Percentiles rank a stretch among this genome's conserved stretches.
These are phyloP conservation scores for Tenthredo scrophulariae DNA, from an alignment of 2,888 invertebrate genomes.

Conservation along the genomic window DNA sequence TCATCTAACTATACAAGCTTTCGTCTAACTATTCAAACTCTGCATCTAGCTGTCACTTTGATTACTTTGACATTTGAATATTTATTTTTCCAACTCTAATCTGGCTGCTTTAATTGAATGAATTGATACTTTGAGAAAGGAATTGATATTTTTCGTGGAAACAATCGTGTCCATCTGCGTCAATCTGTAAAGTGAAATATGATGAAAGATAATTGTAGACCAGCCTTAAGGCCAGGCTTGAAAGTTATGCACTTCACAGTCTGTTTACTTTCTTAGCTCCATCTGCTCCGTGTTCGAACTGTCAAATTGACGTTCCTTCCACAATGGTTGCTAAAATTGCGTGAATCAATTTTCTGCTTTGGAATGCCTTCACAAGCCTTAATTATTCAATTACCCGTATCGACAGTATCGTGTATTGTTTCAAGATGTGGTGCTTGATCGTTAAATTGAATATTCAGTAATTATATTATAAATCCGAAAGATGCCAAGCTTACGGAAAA, in stretches of 20 bases:
- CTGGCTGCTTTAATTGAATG: too few relatives aligned
- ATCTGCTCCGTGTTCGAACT: not conserved
- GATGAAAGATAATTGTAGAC: too few relatives aligned
- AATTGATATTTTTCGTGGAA: too few relatives aligned
- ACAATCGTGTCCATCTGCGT: too few relatives aligned
- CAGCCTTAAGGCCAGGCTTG: too few relatives aligned
- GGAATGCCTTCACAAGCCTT: not conserved
- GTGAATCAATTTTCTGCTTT: not conserved
- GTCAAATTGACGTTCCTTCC: constrained; percentile 25
- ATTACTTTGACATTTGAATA: too few relatives aligned
- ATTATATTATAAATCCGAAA: not conserved
- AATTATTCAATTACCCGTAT: not conserved
- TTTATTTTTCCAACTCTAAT: too few relatives aligned
- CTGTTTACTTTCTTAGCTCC: not conserved
- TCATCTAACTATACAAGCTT: too few relatives aligned
- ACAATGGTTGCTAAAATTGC: not conserved
- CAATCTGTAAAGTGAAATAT: too few relatives aligned
- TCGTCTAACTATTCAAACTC: too few relatives aligned
- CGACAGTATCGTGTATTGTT: not conserved
- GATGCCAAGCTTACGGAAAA: constrained; percentile 87
- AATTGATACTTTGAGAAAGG: too few relatives aligned
- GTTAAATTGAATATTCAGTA: not conserved
- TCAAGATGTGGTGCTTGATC: constrained; percentile 12
- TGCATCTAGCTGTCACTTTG: too few relatives aligned
- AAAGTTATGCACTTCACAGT: not conserved